A percentile compares a stretch with the other conserved stretches of the same genome.
Evolutionary conservation across 2,888 invertebrate species (phyloP).

Genomic region (Iphiclides podalirius): DNA sequence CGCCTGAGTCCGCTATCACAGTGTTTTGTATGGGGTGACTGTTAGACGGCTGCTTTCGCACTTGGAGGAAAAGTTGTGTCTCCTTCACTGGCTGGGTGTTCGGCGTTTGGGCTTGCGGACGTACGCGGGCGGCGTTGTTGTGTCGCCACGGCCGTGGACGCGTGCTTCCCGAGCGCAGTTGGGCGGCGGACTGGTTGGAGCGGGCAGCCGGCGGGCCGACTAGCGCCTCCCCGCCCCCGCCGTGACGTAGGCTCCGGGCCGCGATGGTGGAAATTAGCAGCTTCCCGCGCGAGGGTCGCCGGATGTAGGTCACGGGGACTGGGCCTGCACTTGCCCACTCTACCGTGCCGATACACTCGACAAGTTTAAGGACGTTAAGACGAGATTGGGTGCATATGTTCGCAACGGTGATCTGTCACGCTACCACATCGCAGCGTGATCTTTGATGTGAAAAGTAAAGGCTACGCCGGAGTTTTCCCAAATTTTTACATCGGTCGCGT

Average conservation of each 20-base stretch:
- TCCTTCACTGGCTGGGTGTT: conserved; percentile 56
- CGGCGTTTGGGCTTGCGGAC: conserved; percentile 46
- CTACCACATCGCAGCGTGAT: conserved; percentile 34
- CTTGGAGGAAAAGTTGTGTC: conserved; percentile 49
- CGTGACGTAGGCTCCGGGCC: conserved; percentile 63
- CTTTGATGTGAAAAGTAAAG: conserved; percentile 10
- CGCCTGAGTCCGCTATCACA: conserved; percentile 66
- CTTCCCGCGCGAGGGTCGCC: conserved; percentile 78
- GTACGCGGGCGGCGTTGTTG: conserved; percentile 38
- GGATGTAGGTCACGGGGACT: conserved; percentile 79
- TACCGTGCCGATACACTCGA: conserved; percentile 70
- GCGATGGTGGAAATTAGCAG: conserved; percentile 78
- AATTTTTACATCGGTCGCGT: conserved; percentile 3
- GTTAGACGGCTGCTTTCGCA: conserved; percentile 54
- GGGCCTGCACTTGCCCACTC: conserved; percentile 74
- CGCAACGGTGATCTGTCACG: conserved; percentile 24
- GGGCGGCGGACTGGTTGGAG: conserved; percentile 66
- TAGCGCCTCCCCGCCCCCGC: conserved; percentile 51
- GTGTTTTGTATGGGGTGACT: conserved; percentile 53
- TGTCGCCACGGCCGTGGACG: conserved; percentile 48
- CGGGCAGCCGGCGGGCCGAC: conserved; percentile 55
- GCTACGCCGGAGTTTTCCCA: conserved; percentile 2
- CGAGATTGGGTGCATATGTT: conserved; percentile 52
- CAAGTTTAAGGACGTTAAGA: conserved; percentile 76
- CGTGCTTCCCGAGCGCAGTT: conserved; percentile 60